Evolutionary conservation across 2,888 invertebrate genomes (phyloP).

Genomic region (Acrobasis repandana): DNA sequence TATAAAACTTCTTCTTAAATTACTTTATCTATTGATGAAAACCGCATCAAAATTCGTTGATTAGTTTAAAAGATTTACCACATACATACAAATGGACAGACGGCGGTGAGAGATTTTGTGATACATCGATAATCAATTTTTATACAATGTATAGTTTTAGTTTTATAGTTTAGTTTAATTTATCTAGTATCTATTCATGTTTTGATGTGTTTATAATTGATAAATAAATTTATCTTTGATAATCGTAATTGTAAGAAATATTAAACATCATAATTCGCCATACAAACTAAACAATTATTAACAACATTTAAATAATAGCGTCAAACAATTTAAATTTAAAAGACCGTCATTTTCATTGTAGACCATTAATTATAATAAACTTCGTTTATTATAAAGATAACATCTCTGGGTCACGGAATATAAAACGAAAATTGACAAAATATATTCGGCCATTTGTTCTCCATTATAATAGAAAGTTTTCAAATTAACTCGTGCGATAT

Average conservation of each 20-base stretch:
- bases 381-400: conserved; percentile 6
- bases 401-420: conserved; percentile 9
- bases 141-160: too few relatives aligned
- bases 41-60: too few relatives aligned
- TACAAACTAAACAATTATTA: background rate
- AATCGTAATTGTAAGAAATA: background rate
- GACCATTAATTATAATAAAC: conserved; percentile 14
- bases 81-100: too few relatives aligned
- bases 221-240: too few relatives aligned
- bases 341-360: background rate
- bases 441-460: conserved; percentile 11
- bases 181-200: too few relatives aligned
- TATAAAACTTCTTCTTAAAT: too few relatives aligned
- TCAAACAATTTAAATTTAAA: conserved; percentile 15
- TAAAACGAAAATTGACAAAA: conserved; percentile 12
- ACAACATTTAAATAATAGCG: conserved; percentile 3
- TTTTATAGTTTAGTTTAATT: too few relatives aligned
- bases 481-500: conserved; percentile 19
- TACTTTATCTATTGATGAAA: too few relatives aligned
- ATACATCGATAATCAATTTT: too few relatives aligned
- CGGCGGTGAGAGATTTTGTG: too few relatives aligned
- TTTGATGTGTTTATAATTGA: too few relatives aligned
- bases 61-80: too few relatives aligned
- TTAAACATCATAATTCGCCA: background rate
- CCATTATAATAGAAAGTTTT: conserved; percentile 16